phyloP scores from a whole-genome alignment of 2,888 invertebrate species.

The Apamea epomidion region DNA sequence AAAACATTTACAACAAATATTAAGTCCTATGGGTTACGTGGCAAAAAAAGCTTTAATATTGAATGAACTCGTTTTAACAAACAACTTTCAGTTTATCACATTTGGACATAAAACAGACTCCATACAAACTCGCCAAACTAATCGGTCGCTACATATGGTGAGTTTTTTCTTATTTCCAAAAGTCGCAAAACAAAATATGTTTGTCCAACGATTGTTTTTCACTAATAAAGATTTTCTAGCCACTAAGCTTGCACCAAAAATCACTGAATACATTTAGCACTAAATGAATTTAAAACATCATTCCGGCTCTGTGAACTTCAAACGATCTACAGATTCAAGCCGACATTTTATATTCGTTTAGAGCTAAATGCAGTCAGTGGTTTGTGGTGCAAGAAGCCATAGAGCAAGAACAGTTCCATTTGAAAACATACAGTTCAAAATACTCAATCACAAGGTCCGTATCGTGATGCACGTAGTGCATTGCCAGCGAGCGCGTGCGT shows the following conservation, averaged over 20 bases:
- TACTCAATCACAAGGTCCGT: conserved; percentile 65
- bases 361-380: background rate
- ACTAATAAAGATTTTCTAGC: conserved; percentile 18
- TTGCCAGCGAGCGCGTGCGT: conserved; percentile 62
- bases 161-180: conserved; percentile 2
- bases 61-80: conserved; percentile 27
- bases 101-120: background rate
- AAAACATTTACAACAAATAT: conserved; percentile 19
- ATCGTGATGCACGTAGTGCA: conserved; percentile 55
- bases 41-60: conserved; percentile 8
- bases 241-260: background rate
- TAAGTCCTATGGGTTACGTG: background rate
- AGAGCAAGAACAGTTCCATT: conserved; percentile 19
- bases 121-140: conserved; percentile 27
- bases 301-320: background rate
- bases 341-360: conserved; percentile 4
- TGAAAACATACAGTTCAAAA: conserved; percentile 52
- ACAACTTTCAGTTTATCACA: background rate
- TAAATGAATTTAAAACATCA: conserved; percentile 9
- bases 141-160: conserved; percentile 7
- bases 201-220: background rate
- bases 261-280: background rate
- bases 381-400: conserved; percentile 2
- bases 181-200: background rate
- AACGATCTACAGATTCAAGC: conserved; percentile 3